Conservation (phyloP, 2,888 invertebrate genomes). For the Acronicta alni region DNA sequence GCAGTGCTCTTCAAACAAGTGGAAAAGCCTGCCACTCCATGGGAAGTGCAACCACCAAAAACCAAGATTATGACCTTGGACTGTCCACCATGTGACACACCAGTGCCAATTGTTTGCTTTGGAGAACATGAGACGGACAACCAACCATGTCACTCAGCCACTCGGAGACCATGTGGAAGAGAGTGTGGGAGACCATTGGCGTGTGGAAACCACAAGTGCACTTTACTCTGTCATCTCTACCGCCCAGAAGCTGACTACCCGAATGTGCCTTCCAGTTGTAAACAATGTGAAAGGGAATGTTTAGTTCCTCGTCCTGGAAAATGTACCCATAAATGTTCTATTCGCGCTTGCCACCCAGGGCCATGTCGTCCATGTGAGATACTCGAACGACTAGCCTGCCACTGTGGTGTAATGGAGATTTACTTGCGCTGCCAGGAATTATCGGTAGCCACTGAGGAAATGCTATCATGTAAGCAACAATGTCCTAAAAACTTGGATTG, state of each 20-base stretch:
- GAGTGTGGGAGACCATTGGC: slow-evolving; percentile 92
- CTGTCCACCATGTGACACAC: slow-evolving; percentile 93
- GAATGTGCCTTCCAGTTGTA: slow-evolving; percentile 84
- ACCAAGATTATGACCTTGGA: slow-evolving; percentile 88
- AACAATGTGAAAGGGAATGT: slow-evolving; percentile 88
- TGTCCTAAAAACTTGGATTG: slow-evolving; percentile 96
- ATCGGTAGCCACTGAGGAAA: slow-evolving; percentile 84
- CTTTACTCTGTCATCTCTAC: slow-evolving; percentile 91
- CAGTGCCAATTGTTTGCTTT: slow-evolving; percentile 92
- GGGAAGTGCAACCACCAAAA: slow-evolving; percentile 89
- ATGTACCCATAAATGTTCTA: slow-evolving; percentile 93
- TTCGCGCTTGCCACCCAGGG: slow-evolving; percentile 92
- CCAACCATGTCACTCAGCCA: slow-evolving; percentile 92
- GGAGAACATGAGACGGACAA: slow-evolving; percentile 92
- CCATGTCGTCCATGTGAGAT: slow-evolving; percentile 93
- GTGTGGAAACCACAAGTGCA: slow-evolving; percentile 95
- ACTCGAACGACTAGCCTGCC: slow-evolving; percentile 92
- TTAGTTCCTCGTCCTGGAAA: slow-evolving; percentile 91
- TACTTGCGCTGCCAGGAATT: slow-evolving; percentile 93
- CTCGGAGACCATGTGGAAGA: slow-evolving; percentile 93
- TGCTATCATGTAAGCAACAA: slow-evolving; percentile 93
- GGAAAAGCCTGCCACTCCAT: slow-evolving; percentile 90
- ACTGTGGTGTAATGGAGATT: slow-evolving; percentile 94
- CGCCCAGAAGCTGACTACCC: slow-evolving; percentile 68
- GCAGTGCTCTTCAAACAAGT: slow-evolving; percentile 90